phyloP scores from a whole-genome alignment of 2,888 invertebrate species.

The Drosophila anomalata region DNA sequence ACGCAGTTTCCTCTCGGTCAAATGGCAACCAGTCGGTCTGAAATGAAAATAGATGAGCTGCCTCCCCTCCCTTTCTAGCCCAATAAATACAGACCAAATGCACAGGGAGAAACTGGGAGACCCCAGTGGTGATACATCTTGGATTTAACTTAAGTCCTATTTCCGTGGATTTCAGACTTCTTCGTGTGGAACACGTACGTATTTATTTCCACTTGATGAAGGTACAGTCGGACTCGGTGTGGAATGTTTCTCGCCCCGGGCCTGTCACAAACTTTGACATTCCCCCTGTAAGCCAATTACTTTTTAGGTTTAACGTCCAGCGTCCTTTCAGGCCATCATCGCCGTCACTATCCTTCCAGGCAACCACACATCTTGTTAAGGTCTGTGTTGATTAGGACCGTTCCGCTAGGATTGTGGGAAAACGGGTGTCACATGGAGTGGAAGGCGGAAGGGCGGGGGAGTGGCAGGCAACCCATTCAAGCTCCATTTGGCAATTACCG shows the following conservation, averaged over 20 bases:
- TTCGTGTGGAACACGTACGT: slow-evolving; percentile 25
- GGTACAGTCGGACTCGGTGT: slow-evolving; percentile 57
- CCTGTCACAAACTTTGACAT: slow-evolving; percentile 57
- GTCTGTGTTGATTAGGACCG: slow-evolving; percentile 57
- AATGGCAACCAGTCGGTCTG: slow-evolving; percentile 55
- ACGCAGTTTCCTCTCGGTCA: slow-evolving; percentile 32
- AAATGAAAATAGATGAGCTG: slow-evolving; percentile 73
- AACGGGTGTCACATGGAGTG: not conserved
- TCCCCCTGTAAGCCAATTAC: slow-evolving; percentile 71
- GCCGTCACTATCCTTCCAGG: slow-evolving; percentile 7
- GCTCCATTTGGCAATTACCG: slow-evolving; percentile 77
- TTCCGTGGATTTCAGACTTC: not conserved
- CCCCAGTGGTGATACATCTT: too few relatives aligned
- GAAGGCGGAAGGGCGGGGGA: not conserved
- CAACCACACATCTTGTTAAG: slow-evolving; percentile 40
- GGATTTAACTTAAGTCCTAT: not conserved
- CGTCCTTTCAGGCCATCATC: slow-evolving; percentile 42
- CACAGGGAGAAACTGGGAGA: slow-evolving; percentile 6
- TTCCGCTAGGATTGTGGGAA: slow-evolving; percentile 3
- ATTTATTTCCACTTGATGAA: slow-evolving; percentile 18
- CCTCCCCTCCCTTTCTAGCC: slow-evolving; percentile 29
- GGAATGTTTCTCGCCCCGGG: slow-evolving; percentile 28
- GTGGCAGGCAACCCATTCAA: slow-evolving; percentile 52
- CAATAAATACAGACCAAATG: slow-evolving; percentile 23
- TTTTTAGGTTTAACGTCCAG: slow-evolving; percentile 48